phyloP scores from a whole-genome alignment of 2,888 invertebrate species.

The Dascillus cervinus region DNA sequence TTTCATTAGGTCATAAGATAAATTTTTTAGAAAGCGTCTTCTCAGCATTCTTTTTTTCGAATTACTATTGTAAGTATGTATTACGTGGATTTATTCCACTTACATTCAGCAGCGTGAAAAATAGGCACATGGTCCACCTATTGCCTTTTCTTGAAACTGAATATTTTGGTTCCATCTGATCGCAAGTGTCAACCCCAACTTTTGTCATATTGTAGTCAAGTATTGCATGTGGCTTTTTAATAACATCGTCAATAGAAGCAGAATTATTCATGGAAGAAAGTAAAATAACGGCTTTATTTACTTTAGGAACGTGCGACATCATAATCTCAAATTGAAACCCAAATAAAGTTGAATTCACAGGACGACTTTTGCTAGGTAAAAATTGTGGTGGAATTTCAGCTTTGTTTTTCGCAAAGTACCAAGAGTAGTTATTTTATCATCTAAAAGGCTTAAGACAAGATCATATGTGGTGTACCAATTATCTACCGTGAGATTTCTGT shows the following conservation, averaged over 20 bases:
- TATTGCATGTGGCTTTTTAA: not conserved
- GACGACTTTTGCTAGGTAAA: slow-evolving; percentile 2
- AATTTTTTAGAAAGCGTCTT: too few species aligned
- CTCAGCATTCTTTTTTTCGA: too few species aligned
- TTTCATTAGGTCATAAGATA: too few species aligned
- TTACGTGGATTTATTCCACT: too few species aligned
- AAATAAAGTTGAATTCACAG: not conserved
- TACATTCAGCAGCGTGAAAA: too few species aligned
- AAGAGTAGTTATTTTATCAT: slow-evolving; percentile 1
- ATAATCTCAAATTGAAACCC: not conserved
- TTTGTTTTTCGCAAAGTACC: slow-evolving; percentile 2
- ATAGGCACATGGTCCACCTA: slow-evolving; percentile 2
- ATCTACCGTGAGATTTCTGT: too few species aligned
- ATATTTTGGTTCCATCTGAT: slow-evolving; percentile 1
- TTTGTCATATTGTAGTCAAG: slow-evolving; percentile 1
- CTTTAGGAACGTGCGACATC: not conserved
- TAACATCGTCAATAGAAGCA: not conserved
- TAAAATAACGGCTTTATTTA: not conserved
- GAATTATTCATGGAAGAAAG: not conserved
- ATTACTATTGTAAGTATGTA: too few species aligned
- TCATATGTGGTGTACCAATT: too few species aligned
- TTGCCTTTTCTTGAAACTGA: not conserved
- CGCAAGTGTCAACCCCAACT: slow-evolving; percentile 1
- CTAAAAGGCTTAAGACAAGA: not conserved
- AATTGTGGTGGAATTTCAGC: not conserved